These are phyloP conservation scores for Collichthys lucidus DNA, from an alignment of 2,113 vertebrate genomes.

Conservation along the genomic window DNA sequence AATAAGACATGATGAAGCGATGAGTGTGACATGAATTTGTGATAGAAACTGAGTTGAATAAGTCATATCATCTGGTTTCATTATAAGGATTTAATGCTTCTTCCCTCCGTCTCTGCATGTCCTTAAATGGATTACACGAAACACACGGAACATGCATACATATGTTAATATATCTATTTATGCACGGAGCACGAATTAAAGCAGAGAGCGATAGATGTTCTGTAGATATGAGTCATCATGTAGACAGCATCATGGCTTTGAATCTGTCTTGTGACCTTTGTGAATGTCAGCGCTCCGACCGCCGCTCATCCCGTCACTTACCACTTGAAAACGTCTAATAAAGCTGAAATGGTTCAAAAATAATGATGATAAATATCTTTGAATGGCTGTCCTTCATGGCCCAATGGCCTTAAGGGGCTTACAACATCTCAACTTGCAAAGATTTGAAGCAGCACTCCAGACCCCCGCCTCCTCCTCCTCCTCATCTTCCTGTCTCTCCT, in stretches of 20 bases:
- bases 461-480: too few species aligned
- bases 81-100: conserved; percentile 50
- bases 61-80: conserved; percentile 54
- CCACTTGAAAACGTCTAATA: conserved; percentile 55
- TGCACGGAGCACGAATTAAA: conserved; percentile 35
- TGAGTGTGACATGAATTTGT: conserved; percentile 38
- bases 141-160: conserved; percentile 29
- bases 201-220: background rate
- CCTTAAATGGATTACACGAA: conserved; percentile 45
- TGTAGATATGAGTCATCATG: conserved; percentile 40
- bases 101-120: conserved; percentile 24
- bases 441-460: conserved; percentile 1
- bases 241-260: conserved; percentile 18
- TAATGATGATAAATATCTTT: conserved; percentile 68
- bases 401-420: conserved; percentile 15
- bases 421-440: conserved; percentile 15
- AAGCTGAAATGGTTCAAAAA: conserved; percentile 62
- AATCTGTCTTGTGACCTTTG: conserved; percentile 62
- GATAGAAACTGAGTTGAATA: conserved; percentile 56
- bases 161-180: conserved; percentile 55
- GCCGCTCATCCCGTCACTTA: conserved; percentile 30
- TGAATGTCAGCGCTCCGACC: conserved; percentile 54
- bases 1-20: conserved; percentile 1
- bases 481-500: background rate
- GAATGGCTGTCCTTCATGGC: conserved; percentile 67